Percentiles rank a stretch among this genome's conserved stretches.
These are phyloP conservation scores for Drosophila gunungcola DNA, from an alignment of 1,140 invertebrate genomes.

Conservation along the genomic window DNA sequence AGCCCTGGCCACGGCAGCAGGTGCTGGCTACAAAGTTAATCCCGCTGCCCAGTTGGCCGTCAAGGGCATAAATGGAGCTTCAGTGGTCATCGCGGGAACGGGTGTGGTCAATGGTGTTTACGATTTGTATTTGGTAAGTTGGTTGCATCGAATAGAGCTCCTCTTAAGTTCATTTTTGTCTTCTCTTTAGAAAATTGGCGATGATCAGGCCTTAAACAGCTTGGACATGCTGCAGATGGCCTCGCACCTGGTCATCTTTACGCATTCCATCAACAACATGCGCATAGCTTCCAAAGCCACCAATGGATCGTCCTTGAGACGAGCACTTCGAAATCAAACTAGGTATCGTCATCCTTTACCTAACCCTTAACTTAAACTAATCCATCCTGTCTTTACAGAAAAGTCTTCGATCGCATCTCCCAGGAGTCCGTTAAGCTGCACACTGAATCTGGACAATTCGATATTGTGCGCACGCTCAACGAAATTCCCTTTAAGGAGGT, in stretches of 20 bases:
- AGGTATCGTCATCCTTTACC: neutral
- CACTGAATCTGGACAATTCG: conserved; percentile 40
- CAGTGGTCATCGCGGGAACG: conserved; percentile 65
- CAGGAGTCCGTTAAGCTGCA: conserved; percentile 57
- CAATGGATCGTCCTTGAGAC: conserved; percentile 55
- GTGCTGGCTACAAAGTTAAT: conserved; percentile 42
- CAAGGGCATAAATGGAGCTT: conserved; percentile 65
- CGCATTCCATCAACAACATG: conserved; percentile 75
- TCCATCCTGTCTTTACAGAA: conserved; percentile 10
- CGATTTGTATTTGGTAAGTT: conserved; percentile 63
- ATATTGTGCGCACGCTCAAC: conserved; percentile 73
- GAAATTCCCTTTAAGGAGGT: conserved; percentile 73
- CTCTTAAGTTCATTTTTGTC: neutral
- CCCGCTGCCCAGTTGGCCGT: conserved; percentile 54
- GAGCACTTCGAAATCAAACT: conserved; percentile 42
- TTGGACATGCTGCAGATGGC: conserved; percentile 68
- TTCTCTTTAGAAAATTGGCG: conserved; percentile 45
- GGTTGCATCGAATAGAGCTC: neutral
- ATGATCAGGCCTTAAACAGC: conserved; percentile 54
- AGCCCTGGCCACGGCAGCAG: conserved; percentile 21
- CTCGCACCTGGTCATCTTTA: conserved; percentile 70
- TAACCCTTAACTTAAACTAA: accelerated
- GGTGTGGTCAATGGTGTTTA: conserved; percentile 64
- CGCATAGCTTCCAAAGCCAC: conserved; percentile 62
- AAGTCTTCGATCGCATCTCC: conserved; percentile 48